Conservation (phyloP, 1,140 invertebrate species). For the Sycobia sp. region DNA sequence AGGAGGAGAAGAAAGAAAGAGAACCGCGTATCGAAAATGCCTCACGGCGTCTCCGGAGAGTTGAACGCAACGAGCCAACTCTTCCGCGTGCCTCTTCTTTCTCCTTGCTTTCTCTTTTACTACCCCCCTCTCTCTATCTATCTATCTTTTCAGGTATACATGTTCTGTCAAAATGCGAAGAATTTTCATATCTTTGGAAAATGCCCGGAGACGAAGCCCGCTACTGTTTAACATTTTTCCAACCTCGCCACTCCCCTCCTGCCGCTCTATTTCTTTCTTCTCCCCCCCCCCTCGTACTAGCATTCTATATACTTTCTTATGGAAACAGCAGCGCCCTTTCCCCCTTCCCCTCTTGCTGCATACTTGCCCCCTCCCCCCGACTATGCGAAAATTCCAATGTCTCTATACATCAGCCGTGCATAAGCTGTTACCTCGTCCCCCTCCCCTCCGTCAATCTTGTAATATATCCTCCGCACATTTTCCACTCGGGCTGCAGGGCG, state of each 20-base stretch:
- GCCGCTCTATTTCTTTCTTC: neutral
- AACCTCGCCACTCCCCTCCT: neutral
- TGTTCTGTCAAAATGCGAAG: conserved; percentile 38
- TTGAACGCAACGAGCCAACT: neutral
- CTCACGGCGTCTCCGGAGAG: neutral
- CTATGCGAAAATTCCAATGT: conserved; percentile 3
- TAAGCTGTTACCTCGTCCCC: no score
- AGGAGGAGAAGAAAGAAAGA: neutral
- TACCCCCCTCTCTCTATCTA: neutral
- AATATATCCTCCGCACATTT: conserved; percentile 16
- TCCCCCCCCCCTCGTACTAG: no score
- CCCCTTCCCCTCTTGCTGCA: no score
- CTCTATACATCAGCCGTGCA: neutral
- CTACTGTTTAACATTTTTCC: conserved; percentile 10
- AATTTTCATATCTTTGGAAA: conserved; percentile 50
- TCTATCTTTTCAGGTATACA: neutral
- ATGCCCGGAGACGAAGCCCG: conserved; percentile 30
- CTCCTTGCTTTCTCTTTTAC: neutral
- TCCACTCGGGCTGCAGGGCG: no score
- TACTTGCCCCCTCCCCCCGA: neutral
- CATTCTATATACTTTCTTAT: no score
- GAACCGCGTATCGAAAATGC: neutral
- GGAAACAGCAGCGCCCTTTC: no score
- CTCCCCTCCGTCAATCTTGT: neutral
- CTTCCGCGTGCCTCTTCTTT: neutral